These are phyloP conservation scores for Brenthis hecate DNA, from an alignment of 2,888 invertebrate genomes.

Conservation along the genomic window DNA sequence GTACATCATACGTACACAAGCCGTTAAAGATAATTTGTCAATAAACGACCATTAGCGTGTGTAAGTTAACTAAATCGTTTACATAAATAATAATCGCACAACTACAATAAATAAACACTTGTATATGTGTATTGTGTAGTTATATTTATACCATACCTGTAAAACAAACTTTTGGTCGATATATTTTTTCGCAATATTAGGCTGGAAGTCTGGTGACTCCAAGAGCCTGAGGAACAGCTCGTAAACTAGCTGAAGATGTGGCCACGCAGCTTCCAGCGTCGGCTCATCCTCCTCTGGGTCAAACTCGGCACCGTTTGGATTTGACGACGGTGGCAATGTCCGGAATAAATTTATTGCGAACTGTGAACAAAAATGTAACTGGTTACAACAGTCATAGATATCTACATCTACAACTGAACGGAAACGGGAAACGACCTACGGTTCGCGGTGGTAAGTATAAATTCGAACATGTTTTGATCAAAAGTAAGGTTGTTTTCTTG, in stretches of 20 bases:
- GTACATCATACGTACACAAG: background rate
- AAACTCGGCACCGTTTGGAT: constrained; percentile 93
- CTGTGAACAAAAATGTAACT: constrained; percentile 67
- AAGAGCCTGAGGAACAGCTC: constrained; percentile 90
- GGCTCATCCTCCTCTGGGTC: constrained; percentile 98
- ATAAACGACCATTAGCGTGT: constrained; percentile 16
- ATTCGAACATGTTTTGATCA: too few species aligned
- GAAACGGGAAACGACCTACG: constrained; percentile 1
- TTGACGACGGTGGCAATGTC: constrained; percentile 91
- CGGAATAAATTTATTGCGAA: constrained; percentile 94
- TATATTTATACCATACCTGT: constrained; percentile 82
- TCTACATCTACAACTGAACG: constrained; percentile 1
- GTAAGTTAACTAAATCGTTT: constrained; percentile 17
- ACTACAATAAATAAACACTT: background rate
- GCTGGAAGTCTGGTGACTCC: constrained; percentile 96
- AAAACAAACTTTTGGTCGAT: constrained; percentile 98
- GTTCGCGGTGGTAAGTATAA: too few species aligned
- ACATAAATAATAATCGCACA: constrained; percentile 3
- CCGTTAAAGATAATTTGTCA: constrained; percentile 7
- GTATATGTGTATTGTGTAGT: background rate
- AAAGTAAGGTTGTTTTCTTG: too few species aligned
- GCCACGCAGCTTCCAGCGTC: constrained; percentile 97
- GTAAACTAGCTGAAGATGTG: constrained; percentile 92
- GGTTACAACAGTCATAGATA: background rate
- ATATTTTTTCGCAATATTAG: constrained; percentile 94